Conservation (phyloP, 1,140 invertebrate species). For the Chrysoperla carnea region DNA sequence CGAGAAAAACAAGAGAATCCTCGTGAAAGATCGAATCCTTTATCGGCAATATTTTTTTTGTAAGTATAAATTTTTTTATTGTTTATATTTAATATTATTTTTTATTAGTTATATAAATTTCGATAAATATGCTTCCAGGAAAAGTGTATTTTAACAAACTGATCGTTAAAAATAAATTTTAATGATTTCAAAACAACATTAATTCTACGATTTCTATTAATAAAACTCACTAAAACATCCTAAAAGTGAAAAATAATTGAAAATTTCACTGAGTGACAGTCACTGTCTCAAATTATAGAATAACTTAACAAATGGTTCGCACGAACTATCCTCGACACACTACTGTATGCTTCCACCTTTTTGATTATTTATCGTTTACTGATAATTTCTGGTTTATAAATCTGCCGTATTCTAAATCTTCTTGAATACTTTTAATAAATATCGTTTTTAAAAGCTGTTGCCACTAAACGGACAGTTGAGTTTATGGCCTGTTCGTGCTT, state of each 20-base stretch:
- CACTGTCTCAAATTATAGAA: too few species aligned
- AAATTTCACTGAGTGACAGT: too few species aligned
- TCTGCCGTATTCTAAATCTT: too few species aligned
- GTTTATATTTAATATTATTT: not conserved
- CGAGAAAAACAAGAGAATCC: constrained; percentile 28
- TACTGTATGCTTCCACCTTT: too few species aligned
- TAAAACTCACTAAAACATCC: not conserved
- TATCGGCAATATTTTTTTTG: constrained; percentile 33
- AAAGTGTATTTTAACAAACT: not conserved
- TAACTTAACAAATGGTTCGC: too few species aligned
- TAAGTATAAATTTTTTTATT: constrained; percentile 19
- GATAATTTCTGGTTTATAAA: too few species aligned
- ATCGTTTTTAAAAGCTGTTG: too few species aligned
- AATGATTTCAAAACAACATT: not conserved
- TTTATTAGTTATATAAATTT: not conserved
- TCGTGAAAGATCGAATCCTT: constrained; percentile 28
- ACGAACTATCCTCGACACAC: too few species aligned
- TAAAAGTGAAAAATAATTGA: not conserved
- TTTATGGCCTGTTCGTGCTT: too few species aligned
- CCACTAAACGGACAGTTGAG: too few species aligned
- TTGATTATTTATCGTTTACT: too few species aligned
- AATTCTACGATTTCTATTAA: not conserved
- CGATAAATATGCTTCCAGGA: not conserved
- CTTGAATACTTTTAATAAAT: too few species aligned
- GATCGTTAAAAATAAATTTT: not conserved